Base-by-base conservation (phyloP, 1,140 invertebrate genomes). In the Hylyphantes graminicola region DNA sequence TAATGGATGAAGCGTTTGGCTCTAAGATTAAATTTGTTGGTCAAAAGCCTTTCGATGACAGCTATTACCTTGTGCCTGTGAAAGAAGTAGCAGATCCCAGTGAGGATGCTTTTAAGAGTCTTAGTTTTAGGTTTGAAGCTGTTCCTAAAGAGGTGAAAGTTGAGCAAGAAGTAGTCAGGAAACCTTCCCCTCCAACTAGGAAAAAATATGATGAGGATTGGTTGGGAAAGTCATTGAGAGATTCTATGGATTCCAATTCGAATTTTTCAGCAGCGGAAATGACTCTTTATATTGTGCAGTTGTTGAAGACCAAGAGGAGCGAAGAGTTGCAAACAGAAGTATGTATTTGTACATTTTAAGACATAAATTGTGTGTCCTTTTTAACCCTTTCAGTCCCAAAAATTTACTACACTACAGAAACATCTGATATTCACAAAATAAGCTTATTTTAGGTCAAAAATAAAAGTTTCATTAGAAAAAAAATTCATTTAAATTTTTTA, bases 301-400 rank as follows among this genome's bases (percentile, higher is more conserved):
- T 93, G 15, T 88, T 94, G 0, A 91, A 92, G 82, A 93, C 94
- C 0, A 92, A 92, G 87, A 91, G 91, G 59, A 88, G 93, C 88
- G 93, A 95, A 87, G 94, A 95, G 88, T 89, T 96, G 80, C 94
- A 97, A 88, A 95, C 94, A 90, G 95, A 96, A 87, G 91, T 91
- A 87, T 80, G 19, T 57, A 35, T 35, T 35, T 35, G 35, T 2
- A 35, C 5, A 2, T 35, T 35, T 35, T 35, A 35, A 2, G 1
- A 5, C 35, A 35, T 35, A 35, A 35, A 35, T 35, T 35, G 35
- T 1, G 35, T 35, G 35, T 35, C 5, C 35, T 35, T 35, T 35
- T 35, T 35, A 35, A n/a, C n/a, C n/a, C n/a, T n/a, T n/a, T n/a
- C n/a, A n/a, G n/a, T n/a, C n/a, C n/a, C n/a, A n/a, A n/a, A n/a